Percentiles rank a stretch among this genome's conserved stretches.
Conservation (phyloP, 2,113 vertebrate genomes). For the Colossoma macropomum region DNA sequence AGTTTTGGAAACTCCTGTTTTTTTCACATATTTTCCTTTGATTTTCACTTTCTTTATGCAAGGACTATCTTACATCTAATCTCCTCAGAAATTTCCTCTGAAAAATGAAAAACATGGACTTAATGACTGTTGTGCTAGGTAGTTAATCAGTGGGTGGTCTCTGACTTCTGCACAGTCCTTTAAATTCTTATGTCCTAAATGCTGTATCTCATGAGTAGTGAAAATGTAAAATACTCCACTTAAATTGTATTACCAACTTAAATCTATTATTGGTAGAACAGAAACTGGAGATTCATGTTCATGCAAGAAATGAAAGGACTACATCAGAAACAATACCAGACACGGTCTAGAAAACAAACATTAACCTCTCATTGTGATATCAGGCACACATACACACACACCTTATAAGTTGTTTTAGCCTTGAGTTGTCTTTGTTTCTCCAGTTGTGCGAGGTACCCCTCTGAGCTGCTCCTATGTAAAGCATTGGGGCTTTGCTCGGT, state of each 20-base stretch:
- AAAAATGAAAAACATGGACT: too few relatives aligned
- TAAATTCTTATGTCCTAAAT: background rate
- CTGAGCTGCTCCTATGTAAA: constrained; percentile 70
- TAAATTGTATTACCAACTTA: background rate
- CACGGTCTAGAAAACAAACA: background rate
- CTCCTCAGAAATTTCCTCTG: too few relatives aligned
- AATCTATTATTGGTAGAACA: too few relatives aligned
- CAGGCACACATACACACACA: constrained; percentile 58
- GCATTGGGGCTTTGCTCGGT: constrained; percentile 32
- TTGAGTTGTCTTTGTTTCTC: constrained; percentile 73
- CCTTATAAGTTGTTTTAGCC: constrained; percentile 75
- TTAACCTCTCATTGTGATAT: background rate
- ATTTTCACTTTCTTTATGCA: too few relatives aligned
- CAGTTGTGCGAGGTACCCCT: constrained; percentile 75
- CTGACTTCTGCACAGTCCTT: too few relatives aligned
- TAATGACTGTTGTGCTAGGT: too few relatives aligned
- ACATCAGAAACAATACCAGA: background rate
- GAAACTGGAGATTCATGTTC: background rate
- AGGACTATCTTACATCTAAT: too few relatives aligned
- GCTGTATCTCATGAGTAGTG: background rate
- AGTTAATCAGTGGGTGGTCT: too few relatives aligned
- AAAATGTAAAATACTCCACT: background rate
- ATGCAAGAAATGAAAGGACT: constrained; percentile 2
- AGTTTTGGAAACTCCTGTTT: too few relatives aligned
- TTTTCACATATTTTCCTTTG: too few relatives aligned